Evolutionary conservation across 1,140 invertebrate species (phyloP).

Genomic region (Aricia agestis): DNA sequence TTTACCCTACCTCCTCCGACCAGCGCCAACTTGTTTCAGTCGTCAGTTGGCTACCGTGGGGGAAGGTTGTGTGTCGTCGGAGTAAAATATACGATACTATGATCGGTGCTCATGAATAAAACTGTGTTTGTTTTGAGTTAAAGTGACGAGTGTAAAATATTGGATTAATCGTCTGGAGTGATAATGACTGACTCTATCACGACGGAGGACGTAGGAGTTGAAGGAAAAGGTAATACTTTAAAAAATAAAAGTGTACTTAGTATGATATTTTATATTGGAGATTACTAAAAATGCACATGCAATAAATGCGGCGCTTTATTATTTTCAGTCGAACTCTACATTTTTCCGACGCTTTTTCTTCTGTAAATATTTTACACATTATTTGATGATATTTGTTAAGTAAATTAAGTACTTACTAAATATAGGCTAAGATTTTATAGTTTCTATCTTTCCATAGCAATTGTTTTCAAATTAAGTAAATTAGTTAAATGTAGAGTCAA

Average conservation of each 20-base stretch:
- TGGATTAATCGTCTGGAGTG: slow-evolving; percentile 45
- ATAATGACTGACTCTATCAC: slow-evolving; percentile 58
- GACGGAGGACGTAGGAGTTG: slow-evolving; percentile 30
- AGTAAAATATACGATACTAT: slow-evolving; percentile 40
- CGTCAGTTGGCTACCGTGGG: slow-evolving; percentile 34
- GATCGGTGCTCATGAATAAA: slow-evolving; percentile 46
- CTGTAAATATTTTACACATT: too few species aligned
- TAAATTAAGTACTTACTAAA: too few species aligned
- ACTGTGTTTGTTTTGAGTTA: slow-evolving; percentile 53
- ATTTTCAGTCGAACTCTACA: too few species aligned
- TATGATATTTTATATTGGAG: not conserved
- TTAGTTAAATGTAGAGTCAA: too few species aligned
- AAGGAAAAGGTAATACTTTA: slow-evolving; percentile 18
- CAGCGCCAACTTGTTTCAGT: slow-evolving; percentile 48
- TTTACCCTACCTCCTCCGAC: slow-evolving; percentile 56
- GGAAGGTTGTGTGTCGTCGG: slow-evolving; percentile 29
- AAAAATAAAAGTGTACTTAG: too few species aligned
- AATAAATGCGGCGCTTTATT: not conserved
- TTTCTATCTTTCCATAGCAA: too few species aligned
- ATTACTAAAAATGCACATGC: not conserved
- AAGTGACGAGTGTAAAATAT: slow-evolving; percentile 26
- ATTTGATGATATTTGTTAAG: too few species aligned
- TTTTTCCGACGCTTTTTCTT: too few species aligned
- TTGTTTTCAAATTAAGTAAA: too few species aligned
- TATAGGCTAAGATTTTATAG: too few species aligned